A percentile compares a stretch with the other conserved stretches of the same genome.
Evolutionary conservation across 2,797 vertebrate species (phyloP).

Genomic region (Acanthis flammea): DNA sequence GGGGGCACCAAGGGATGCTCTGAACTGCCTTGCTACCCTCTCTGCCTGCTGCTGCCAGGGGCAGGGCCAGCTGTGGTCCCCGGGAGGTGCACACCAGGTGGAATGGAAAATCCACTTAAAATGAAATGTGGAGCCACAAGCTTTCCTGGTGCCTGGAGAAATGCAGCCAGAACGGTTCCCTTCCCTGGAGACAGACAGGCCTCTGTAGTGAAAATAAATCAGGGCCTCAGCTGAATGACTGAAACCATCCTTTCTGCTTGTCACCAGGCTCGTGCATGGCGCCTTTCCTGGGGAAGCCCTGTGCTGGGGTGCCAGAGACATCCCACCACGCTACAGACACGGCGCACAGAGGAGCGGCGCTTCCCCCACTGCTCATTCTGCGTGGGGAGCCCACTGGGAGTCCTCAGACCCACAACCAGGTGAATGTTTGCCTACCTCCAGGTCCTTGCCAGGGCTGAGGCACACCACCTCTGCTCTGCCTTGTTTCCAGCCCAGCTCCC

Average conservation of each 20-base stretch:
- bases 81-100: accelerated
- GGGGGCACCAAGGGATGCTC: background rate
- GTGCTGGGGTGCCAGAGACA: background rate
- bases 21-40: background rate
- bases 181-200: background rate
- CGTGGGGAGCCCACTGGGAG: accelerated
- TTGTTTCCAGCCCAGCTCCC: background rate
- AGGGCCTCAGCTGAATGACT: background rate
- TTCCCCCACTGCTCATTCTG: background rate
- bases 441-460: accelerated
- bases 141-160: background rate
- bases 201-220: background rate
- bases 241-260: background rate
- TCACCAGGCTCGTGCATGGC: background rate
- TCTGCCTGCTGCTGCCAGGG: background rate
- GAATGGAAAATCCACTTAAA: background rate
- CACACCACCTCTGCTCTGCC: accelerated
- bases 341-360: accelerated
- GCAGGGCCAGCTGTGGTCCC: background rate
- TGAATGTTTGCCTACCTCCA: accelerated
- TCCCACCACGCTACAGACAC: accelerated
- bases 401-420: background rate
- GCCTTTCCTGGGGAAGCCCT: background rate
- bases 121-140: background rate
- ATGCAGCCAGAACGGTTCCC: background rate